These are phyloP conservation scores for Netelia fuscicornis DNA, from an alignment of 2,888 invertebrate species.

Conservation along the genomic window DNA sequence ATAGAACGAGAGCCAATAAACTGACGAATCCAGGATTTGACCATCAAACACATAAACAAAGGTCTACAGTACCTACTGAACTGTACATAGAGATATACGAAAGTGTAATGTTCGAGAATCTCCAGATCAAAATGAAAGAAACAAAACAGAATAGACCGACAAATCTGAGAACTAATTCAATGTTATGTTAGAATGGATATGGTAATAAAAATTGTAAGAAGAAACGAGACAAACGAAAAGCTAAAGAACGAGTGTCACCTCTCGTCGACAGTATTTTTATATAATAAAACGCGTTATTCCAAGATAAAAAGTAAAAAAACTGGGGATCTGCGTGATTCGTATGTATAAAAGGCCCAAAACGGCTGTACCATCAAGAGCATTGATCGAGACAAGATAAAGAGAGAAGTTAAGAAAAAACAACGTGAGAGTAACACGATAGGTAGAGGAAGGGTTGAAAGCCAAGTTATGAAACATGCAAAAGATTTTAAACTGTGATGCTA, in stretches of 20 bases:
- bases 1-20: constrained; percentile 43
- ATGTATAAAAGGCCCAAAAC: constrained; percentile 20
- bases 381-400: constrained; percentile 35
- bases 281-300: constrained; percentile 72
- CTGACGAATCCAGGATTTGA: constrained; percentile 17
- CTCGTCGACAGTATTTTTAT: constrained; percentile 75
- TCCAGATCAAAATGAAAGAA: background rate
- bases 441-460: constrained; percentile 12
- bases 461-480: constrained; percentile 66
- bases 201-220: constrained; percentile 14
- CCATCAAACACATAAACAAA: background rate
- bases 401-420: constrained; percentile 10
- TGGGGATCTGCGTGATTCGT: constrained; percentile 50
- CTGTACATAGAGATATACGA: constrained; percentile 48
- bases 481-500: constrained; percentile 76
- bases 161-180: constrained; percentile 38
- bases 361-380: constrained; percentile 28
- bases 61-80: constrained; percentile 22
- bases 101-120: constrained; percentile 41
- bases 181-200: constrained; percentile 37
- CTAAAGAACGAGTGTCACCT: constrained; percentile 47
- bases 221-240: constrained; percentile 9
- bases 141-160: constrained; percentile 6
- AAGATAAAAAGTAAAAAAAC: constrained; percentile 63
- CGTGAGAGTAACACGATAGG: constrained; percentile 7